Percentiles rank a stretch among this genome's conserved stretches.
Evolutionary conservation across 2,797 vertebrate species (phyloP).

Genomic region (Xenentodon cancila): DNA sequence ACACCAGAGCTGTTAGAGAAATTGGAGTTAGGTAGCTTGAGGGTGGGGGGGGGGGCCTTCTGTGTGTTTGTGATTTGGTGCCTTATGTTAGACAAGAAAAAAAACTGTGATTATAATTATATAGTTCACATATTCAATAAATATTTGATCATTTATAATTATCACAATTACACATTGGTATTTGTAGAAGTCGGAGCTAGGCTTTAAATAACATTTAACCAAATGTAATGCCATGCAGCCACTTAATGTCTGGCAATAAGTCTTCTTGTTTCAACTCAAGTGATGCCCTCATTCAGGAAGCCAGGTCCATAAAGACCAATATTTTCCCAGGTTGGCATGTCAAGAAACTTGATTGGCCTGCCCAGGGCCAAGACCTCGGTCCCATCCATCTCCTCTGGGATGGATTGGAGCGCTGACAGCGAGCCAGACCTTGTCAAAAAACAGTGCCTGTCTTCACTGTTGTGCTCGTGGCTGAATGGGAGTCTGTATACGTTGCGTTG

Average conservation of each 20-base stretch:
- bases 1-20: too few relatives aligned
- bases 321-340: conserved; percentile 2
- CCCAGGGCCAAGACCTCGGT: conserved; percentile 16
- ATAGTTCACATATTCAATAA: too few relatives aligned
- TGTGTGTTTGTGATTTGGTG: too few relatives aligned
- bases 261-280: conserved; percentile 1
- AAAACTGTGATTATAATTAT: too few relatives aligned
- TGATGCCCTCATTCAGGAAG: not conserved
- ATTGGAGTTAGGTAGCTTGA: too few relatives aligned
- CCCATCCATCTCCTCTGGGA: conserved; percentile 5
- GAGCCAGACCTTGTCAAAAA: too few relatives aligned
- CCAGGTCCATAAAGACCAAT: conserved; percentile 4
- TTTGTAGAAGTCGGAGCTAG: not conserved
- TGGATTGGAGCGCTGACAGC: too few relatives aligned
- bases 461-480: conserved; percentile 6
- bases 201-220: not conserved
- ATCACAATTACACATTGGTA: not conserved
- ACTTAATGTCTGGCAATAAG: not conserved
- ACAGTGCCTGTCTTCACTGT: conserved; percentile 28
- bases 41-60: too few relatives aligned
- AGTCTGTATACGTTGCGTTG: not conserved
- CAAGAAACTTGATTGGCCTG: not conserved
- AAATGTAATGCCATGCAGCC: too few relatives aligned
- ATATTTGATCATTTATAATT: too few relatives aligned
- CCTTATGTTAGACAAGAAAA: too few relatives aligned